Base-by-base conservation (phyloP, 2,888 invertebrate genomes). In the Thelaira solivaga region DNA sequence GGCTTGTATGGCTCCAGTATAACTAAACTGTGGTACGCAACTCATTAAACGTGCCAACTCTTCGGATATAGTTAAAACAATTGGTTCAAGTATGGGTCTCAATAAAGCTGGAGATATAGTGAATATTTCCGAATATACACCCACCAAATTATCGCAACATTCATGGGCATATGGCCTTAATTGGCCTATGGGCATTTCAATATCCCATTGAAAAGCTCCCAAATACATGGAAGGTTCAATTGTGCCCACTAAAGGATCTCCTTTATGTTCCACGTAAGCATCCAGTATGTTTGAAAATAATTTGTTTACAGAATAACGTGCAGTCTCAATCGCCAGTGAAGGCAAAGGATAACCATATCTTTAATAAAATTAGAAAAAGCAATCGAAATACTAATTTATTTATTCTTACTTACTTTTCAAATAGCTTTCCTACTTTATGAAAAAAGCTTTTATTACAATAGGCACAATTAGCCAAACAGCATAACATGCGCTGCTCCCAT, bases 191-290 rank as follows among this genome's bases (percentile, higher is more conserved):
- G 93, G 91, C 57, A 93, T 91, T 82, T 94, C 94, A 0, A 93
- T 92, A 83, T 94, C 94, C 93, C 97, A 96, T 85, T 95, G 95
- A 86, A 97, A 95, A 72, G 94, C 91, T 0, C 97, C 97, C 85
- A 96, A 91, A 89, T 97, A 97, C 97, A 98, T 97, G 79, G 96
- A 96, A 5, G 96, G 96, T 89, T 98, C 98, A 80, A 98, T 97
- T 5, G 95, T 96, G n/a, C 97, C 97, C 22, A 98, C 96, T 10
- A 98, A 90, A 0, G 97, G 97, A 90, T 97, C 97, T 47, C 96
- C 95, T 86, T 97, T 97, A 85, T 95, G 94, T 87, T 98, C 97
- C 57, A 96, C 90, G 86, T 95, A 96, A 2, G 93, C 93, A 84
- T 96, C 95, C 11, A 95, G 91, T 71, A 96, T 82, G 69, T 88